phyloP scores from a whole-genome alignment of 53 echinoderm and acorn worm species.

The Holothuria scabra region DNA sequence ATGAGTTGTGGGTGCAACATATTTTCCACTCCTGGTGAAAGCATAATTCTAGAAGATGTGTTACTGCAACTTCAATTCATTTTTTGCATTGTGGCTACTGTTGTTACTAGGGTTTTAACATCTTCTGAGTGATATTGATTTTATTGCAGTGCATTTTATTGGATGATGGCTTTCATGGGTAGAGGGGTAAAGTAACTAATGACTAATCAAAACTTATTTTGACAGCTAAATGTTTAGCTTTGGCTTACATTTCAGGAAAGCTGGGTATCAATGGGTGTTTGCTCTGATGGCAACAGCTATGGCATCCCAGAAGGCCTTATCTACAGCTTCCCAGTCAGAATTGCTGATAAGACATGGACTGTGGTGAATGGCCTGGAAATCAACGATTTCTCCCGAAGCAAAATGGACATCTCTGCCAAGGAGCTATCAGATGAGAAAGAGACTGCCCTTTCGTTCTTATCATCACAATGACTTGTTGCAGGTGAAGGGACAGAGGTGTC shows the following conservation, averaged over 20 bases:
- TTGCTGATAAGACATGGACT: constrained; percentile 64
- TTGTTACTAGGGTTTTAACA: too few species aligned
- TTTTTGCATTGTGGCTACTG: too few species aligned
- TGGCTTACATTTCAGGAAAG: constrained; percentile 56
- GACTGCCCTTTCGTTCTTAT: constrained; percentile 62
- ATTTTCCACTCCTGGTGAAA: too few species aligned
- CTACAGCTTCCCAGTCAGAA: constrained; percentile 88
- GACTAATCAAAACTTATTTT: background rate
- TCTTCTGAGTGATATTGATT: too few species aligned
- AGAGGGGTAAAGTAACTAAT: too few species aligned
- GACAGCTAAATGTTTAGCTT: background rate
- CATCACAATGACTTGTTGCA: constrained; percentile 62
- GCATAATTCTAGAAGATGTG: too few species aligned
- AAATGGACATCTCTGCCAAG: constrained; percentile 91
- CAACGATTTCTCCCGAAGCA: constrained; percentile 83
- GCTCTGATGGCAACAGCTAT: constrained; percentile 62
- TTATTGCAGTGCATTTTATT: too few species aligned
- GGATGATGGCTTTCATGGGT: too few species aligned
- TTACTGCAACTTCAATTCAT: too few species aligned
- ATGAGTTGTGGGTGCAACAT: too few species aligned
- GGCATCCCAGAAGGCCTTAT: constrained; percentile 81
- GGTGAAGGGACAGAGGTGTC: constrained; percentile 47
- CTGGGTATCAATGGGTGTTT: constrained; percentile 93
- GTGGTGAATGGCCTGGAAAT: constrained; percentile 74
- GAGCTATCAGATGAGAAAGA: constrained; percentile 82